Base-by-base conservation (phyloP, 2,888 invertebrate species). In the Asteroscopus sphinx region DNA sequence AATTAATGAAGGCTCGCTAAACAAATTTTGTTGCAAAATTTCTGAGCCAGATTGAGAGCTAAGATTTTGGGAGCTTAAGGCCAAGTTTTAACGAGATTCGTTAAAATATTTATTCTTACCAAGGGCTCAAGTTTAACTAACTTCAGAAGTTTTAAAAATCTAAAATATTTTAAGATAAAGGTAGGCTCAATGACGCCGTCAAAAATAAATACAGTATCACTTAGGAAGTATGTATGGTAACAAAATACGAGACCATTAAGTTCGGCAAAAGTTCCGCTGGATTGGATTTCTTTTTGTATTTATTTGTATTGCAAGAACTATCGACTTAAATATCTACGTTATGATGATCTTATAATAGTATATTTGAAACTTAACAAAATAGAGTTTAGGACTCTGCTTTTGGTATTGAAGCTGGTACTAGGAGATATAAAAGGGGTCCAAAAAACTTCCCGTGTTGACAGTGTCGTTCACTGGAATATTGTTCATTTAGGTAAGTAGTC, bases 61-160 rank as follows among this genome's bases (percentile, higher is more conserved):
- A 42, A 42, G 6, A 54, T 41, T 57, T 44, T 44, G 37, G 32
- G 35, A 25, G 21, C 44, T 41, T 39, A 30, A 6, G 15, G 3
- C 30, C 5, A 66, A 66, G 37, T 56, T 71, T 17, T 57, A 56
- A 56, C 40, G 41, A 66, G 67, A 2, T 66, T 57, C n/a, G 17
- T 66, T 45, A 30, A 56, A 49, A 66, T 66, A 47, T 64, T 64
- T 54, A 53, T 21, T 11, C 12, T 11, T 12, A 51, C 33, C 9
- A 62, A 46, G 7, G 39, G 42, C 15, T 13, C 4, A 46, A 52
- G 16, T 41, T 69, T 9, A 11, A n/a, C 5, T 39, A 25, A 39
- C 2, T 17, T 17, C n/a, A 21, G 6, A 15, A 44, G 26, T 25
- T 57, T 36, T n/a, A n/a, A n/a, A n/a, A n/a, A 21, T 35, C 9